Evolutionary conservation across 2,888 invertebrate species (phyloP).

Genomic region (Brachypalpus laphriformis): DNA sequence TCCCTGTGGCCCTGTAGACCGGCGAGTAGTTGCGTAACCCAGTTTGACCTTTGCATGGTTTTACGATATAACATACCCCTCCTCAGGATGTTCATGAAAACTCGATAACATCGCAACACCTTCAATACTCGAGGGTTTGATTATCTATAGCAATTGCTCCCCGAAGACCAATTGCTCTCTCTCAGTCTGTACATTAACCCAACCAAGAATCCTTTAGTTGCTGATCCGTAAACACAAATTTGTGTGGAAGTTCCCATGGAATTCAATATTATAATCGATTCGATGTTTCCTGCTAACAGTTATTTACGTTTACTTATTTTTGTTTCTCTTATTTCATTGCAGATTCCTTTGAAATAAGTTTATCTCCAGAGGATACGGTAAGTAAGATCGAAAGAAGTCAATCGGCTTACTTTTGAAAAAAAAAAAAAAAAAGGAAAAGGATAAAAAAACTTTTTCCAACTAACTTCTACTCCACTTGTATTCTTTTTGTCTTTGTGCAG

Average conservation of each 20-base stretch:
- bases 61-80: neutral
- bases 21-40: neutral
- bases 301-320: conserved; percentile 11
- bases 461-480: conserved; percentile 26
- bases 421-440: conserved; percentile 13
- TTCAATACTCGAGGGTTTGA: conserved; percentile 21
- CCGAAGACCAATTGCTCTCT: conserved; percentile 44
- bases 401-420: conserved; percentile 21
- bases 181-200: neutral
- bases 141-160: conserved; percentile 59
- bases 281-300: conserved; percentile 21
- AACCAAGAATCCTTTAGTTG: neutral
- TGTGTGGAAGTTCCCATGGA: neutral
- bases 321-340: conserved; percentile 41
- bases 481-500: conserved; percentile 75
- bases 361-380: conserved; percentile 63
- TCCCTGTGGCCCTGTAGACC: conserved; percentile 14
- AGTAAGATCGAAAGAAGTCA: conserved; percentile 43
- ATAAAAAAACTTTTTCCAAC: conserved; percentile 61
- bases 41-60: conserved; percentile 20
- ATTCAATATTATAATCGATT: conserved; percentile 59
- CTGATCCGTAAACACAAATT: conserved; percentile 20
- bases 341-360: conserved; percentile 67
- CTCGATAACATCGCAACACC: conserved; percentile 37
- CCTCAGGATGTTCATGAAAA: neutral